Conservation (phyloP, 1,140 invertebrate genomes). For the Drosophila eugracilis region DNA sequence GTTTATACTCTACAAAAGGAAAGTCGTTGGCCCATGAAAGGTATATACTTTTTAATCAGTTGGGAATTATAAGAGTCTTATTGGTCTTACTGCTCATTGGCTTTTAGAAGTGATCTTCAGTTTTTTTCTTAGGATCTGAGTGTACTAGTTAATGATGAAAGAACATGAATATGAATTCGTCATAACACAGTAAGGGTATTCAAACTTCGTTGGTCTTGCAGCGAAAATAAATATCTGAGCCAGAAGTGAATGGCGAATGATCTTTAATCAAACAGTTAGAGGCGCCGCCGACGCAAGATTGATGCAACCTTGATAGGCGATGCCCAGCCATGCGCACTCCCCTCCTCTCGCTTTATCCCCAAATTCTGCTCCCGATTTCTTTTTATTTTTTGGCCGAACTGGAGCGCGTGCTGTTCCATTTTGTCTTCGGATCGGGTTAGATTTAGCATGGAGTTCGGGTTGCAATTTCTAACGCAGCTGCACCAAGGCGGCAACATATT, state of each 20-base stretch:
- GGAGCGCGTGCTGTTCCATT: constrained; percentile 62
- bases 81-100: no score
- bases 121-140: no score
- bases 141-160: no score
- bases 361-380: constrained; percentile 2
- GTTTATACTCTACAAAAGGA: not conserved
- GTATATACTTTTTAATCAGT: no score
- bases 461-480: constrained; percentile 61
- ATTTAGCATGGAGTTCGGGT: constrained; percentile 8
- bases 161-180: no score
- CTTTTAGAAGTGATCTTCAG: no score
- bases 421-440: constrained; percentile 23
- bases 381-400: constrained; percentile 40
- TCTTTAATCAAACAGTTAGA: constrained; percentile 75
- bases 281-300: constrained; percentile 73
- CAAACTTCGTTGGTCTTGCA: not conserved
- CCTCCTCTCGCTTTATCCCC: not conserved
- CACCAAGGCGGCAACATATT: no score
- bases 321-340: constrained; percentile 1
- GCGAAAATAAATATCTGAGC: constrained; percentile 14
- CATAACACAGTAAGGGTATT: no score
- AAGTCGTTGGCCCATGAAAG: no score
- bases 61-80: no score
- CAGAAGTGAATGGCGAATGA: constrained; percentile 24
- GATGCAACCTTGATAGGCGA: constrained; percentile 71